Conservation (phyloP, 1,140 invertebrate genomes). For the Cherax destructor region DNA sequence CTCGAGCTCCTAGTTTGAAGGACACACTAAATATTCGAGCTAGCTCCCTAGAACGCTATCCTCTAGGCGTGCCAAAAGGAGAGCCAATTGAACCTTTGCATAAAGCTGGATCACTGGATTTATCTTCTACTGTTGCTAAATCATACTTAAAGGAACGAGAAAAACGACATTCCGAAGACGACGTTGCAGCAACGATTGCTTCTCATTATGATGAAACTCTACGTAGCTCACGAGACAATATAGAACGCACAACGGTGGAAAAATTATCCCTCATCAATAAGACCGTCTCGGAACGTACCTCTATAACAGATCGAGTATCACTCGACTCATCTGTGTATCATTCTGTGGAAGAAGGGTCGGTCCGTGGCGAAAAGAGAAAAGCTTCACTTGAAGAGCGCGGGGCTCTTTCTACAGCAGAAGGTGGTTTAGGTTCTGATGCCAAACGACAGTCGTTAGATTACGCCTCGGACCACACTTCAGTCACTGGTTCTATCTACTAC, state of each 20-base stretch:
- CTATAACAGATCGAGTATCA: background rate
- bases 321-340: slow-evolving; percentile 32
- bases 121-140: slow-evolving; percentile 21
- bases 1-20: slow-evolving; percentile 60
- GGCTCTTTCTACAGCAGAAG: slow-evolving; percentile 38
- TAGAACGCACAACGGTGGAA: slow-evolving; percentile 36
- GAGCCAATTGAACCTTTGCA: slow-evolving; percentile 70
- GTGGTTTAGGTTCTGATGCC: slow-evolving; percentile 31
- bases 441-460: slow-evolving; percentile 59
- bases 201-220: slow-evolving; percentile 59
- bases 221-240: slow-evolving; percentile 49
- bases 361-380: slow-evolving; percentile 66
- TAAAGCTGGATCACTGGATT: slow-evolving; percentile 61
- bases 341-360: slow-evolving; percentile 23
- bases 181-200: slow-evolving; percentile 38
- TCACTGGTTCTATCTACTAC: slow-evolving; percentile 71
- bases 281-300: slow-evolving; percentile 1
- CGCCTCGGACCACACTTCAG: slow-evolving; percentile 57
- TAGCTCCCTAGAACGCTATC: slow-evolving; percentile 68
- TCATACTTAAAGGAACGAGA: slow-evolving; percentile 17
- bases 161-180: slow-evolving; percentile 6
- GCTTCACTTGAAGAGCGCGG: slow-evolving; percentile 34
- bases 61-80: slow-evolving; percentile 61
- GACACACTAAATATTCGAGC: slow-evolving; percentile 57
- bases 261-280: background rate